A percentile compares a stretch with the other conserved stretches of the same genome.
These are phyloP conservation scores for Microctonus brassicae DNA, from an alignment of 2,888 invertebrate genomes.

Conservation along the genomic window DNA sequence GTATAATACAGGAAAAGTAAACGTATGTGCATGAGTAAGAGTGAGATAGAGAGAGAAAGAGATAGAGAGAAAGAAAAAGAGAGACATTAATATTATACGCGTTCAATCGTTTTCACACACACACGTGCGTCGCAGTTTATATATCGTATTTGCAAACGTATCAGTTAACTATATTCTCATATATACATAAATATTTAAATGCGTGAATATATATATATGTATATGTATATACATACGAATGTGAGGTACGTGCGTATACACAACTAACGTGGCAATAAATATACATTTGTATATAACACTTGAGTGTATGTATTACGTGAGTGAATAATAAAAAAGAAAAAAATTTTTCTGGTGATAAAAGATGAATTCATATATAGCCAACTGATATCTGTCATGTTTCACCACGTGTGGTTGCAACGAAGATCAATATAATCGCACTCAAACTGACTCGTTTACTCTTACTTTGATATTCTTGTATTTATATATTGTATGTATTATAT, in stretches of 20 bases:
- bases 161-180: background rate
- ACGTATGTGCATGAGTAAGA: no score
- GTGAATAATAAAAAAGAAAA: slow-evolving; percentile 35
- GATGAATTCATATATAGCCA: slow-evolving; percentile 48
- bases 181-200: background rate
- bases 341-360: slow-evolving; percentile 41
- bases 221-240: background rate
- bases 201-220: background rate
- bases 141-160: background rate
- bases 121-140: slow-evolving; percentile 36
- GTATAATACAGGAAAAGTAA: no score
- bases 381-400: slow-evolving; percentile 48
- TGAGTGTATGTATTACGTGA: background rate
- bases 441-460: slow-evolving; percentile 10
- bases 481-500: slow-evolving; percentile 26
- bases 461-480: background rate
- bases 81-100: background rate
- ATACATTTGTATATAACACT: slow-evolving; percentile 18
- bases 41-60: no score
- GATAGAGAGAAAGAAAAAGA: background rate
- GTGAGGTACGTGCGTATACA: slow-evolving; percentile 32
- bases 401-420: slow-evolving; percentile 35
- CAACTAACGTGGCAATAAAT: slow-evolving; percentile 46
- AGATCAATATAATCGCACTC: slow-evolving; percentile 48
- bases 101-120: slow-evolving; percentile 20